Evolutionary conservation across 1,140 invertebrate genomes (phyloP).

Genomic region (Drosophila neocordata): DNA sequence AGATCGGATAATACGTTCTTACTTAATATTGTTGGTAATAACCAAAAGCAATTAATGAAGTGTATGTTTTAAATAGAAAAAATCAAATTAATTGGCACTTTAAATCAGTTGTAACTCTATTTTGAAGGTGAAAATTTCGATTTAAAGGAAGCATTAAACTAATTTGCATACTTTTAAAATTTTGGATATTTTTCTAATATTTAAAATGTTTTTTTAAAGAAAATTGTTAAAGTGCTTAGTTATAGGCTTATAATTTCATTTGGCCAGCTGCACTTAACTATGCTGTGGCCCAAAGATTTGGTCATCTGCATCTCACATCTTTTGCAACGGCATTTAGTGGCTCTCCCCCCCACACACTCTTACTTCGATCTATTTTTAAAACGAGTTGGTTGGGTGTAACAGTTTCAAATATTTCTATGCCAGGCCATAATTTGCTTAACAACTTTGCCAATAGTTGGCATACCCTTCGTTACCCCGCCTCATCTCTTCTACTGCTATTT

Average conservation of each 20-base stretch:
- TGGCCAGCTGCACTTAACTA: constrained; percentile 11
- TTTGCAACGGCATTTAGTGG: constrained; percentile 1
- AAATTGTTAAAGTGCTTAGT: neutral
- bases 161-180: too few relatives aligned
- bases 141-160: too few relatives aligned
- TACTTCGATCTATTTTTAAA: neutral
- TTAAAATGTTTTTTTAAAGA: too few relatives aligned
- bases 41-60: too few relatives aligned
- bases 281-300: neutral
- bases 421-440: constrained; percentile 76
- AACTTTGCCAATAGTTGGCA: constrained; percentile 62
- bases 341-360: neutral
- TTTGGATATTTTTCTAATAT: too few relatives aligned
- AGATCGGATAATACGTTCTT: neutral
- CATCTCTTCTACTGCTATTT: neutral
- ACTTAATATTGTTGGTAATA: too few relatives aligned
- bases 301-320: constrained; percentile 4
- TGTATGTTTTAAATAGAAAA: too few relatives aligned
- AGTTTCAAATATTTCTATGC: constrained; percentile 57
- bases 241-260: neutral
- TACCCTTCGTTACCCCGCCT: neutral
- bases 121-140: too few relatives aligned
- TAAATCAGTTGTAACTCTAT: too few relatives aligned
- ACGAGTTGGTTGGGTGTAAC: constrained; percentile 45
- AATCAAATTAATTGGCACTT: too few relatives aligned